Base-by-base conservation (phyloP, 2,113 vertebrate species). In the Copsychus sechellarum region DNA sequence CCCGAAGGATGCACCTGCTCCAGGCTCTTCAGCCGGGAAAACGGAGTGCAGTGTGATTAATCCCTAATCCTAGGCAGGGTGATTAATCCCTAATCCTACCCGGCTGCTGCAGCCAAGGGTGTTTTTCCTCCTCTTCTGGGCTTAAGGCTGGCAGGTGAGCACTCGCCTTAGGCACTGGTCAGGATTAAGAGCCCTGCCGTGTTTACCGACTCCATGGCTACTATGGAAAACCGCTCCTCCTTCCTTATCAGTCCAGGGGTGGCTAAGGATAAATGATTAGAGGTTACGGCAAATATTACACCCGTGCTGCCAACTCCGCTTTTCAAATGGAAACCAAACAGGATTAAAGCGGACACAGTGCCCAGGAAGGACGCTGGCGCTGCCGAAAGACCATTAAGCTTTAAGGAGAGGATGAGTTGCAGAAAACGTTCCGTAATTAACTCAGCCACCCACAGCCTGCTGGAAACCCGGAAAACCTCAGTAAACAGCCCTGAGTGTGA, bases 81-180 rank as follows among this genome's bases (percentile, higher is more conserved):
- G 33, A 50, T 58, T 64, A 53, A 86, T 50, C 50, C 57, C 57
- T 66, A 76, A 53, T 14, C 11, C 28, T 31, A 24, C 21, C 16
- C 74, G 11, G 45, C 36, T 4, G 0, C 13, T 40, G 22, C 7
- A 76, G 81, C 61, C 28, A 50, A 43, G 13, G 21, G 15, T 43
- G 19, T 17, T 48, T 74, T 48, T 11, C 20, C 20, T 36, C 36
- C 45, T 78, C 40, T 36, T 73, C 29, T 20, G 69, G 36, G 13
- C 0, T 80, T 19, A 28, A 43, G 69, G 54, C 38, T 61, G 42
- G 56, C 69, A 24, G 53, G 36, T 23, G 51, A 77, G 3, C 8
- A 19, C 34, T 13, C 0, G 0, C 15, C 25, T 34, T 17, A 14
- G 8, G 8, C 31, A 2, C 22, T 0, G 1, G 8, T 15, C 60